Percentiles rank a stretch among this genome's conserved stretches.
Conservation (phyloP, 2,888 invertebrate species). For the Nemapogon koenigi region DNA sequence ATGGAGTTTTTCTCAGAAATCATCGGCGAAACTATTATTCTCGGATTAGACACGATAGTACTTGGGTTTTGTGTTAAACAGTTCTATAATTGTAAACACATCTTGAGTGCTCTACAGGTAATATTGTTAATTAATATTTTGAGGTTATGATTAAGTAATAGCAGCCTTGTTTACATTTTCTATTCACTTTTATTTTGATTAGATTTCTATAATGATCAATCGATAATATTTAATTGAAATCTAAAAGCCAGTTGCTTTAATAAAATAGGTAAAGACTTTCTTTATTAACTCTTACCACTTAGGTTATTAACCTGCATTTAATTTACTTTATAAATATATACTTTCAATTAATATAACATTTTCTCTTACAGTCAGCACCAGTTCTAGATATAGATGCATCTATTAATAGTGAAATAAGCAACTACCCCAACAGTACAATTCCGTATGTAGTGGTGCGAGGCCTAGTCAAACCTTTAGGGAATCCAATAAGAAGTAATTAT, state of each 20-base stretch:
- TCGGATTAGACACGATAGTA: constrained; percentile 78
- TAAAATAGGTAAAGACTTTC: too few relatives aligned
- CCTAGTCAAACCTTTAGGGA: constrained; percentile 76
- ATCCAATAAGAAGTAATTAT: constrained; percentile 76
- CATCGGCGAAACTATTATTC: constrained; percentile 72
- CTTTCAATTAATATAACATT: constrained; percentile 6
- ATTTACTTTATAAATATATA: not conserved
- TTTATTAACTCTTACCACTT: too few relatives aligned
- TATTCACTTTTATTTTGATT: not conserved
- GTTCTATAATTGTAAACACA: constrained; percentile 76
- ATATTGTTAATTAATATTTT: constrained; percentile 16
- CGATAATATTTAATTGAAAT: too few relatives aligned
- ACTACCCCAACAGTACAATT: constrained; percentile 68
- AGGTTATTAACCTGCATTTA: too few relatives aligned
- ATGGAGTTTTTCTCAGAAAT: constrained; percentile 76
- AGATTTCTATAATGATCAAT: too few relatives aligned
- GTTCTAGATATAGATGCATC: constrained; percentile 71
- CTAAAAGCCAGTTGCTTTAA: too few relatives aligned
- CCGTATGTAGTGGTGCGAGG: constrained; percentile 81
- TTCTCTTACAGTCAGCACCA: constrained; percentile 68
- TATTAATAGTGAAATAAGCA: constrained; percentile 67
- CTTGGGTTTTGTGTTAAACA: constrained; percentile 77
- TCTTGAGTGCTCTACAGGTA: constrained; percentile 75
- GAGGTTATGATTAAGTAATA: not conserved
- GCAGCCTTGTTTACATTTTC: not conserved